Evolutionary conservation across 92 coral and sea anemone genomes (phyloP).

Genomic region (Parazoanthus atlanticus): DNA sequence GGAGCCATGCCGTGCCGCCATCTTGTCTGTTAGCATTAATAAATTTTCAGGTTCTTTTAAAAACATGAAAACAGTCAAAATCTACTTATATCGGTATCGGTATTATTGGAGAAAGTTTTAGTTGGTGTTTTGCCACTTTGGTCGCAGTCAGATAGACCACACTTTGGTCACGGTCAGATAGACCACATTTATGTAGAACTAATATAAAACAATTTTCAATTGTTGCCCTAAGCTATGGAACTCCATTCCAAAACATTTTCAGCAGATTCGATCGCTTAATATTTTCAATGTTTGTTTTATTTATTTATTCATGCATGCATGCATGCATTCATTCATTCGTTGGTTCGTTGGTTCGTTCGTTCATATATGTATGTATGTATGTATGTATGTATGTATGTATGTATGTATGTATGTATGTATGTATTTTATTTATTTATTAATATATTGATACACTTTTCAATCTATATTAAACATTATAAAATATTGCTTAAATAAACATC

Average conservation of each 20-base stretch:
- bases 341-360: too few relatives aligned
- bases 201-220: conserved; percentile 23
- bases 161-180: too few relatives aligned
- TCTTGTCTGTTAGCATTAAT: too few relatives aligned
- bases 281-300: conserved; percentile 15
- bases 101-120: too few relatives aligned
- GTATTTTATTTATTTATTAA: neutral
- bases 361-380: too few relatives aligned
- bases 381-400: too few relatives aligned
- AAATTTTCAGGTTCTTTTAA: too few relatives aligned
- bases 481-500: conserved; percentile 20
- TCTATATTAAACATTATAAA: conserved; percentile 25
- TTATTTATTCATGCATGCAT: neutral
- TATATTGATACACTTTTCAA: conserved; percentile 17
- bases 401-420: neutral
- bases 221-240: conserved; percentile 22
- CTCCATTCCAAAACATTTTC: conserved; percentile 26
- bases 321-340: neutral
- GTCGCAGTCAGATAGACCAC: too few relatives aligned
- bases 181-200: conserved; percentile 30
- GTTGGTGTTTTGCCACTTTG: too few relatives aligned
- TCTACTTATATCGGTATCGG: too few relatives aligned
- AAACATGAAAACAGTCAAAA: too few relatives aligned
- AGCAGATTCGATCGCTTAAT: conserved; percentile 21
- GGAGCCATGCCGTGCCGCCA: too few relatives aligned